These are phyloP conservation scores for Leptoteleia sp. DNA, from an alignment of 1,140 invertebrate species.

Conservation along the genomic window DNA sequence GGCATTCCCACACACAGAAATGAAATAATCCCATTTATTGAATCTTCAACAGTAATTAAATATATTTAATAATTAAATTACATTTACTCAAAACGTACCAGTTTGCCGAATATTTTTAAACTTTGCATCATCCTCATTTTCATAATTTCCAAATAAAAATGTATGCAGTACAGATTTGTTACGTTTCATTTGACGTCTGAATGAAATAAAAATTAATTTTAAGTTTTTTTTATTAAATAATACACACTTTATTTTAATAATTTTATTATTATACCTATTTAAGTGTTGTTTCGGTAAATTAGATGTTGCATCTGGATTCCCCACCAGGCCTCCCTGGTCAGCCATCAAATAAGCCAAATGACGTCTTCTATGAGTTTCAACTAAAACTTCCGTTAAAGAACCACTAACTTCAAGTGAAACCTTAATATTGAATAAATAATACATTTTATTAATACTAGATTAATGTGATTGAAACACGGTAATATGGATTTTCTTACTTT, in stretches of 20 bases:
- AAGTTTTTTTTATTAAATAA: not conserved
- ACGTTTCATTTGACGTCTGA: conserved; percentile 93
- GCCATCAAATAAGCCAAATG: conserved; percentile 98
- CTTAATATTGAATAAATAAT: no score
- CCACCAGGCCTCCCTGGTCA: conserved; percentile 95
- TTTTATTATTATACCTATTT: conserved; percentile 79
- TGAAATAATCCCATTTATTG: no score
- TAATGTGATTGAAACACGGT: no score
- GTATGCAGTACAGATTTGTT: conserved; percentile 95
- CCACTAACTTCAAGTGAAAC: conserved; percentile 83
- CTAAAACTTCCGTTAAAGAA: conserved; percentile 90
- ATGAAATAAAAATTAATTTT: conserved; percentile 61
- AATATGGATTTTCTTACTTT: conserved; percentile 83
- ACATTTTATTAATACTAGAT: no score
- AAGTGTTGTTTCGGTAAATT: conserved; percentile 96
- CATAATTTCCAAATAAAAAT: conserved; percentile 91
- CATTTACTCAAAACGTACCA: no score
- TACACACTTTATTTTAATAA: no score
- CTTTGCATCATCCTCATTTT: conserved; percentile 91
- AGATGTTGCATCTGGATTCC: conserved; percentile 92
- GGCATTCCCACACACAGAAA: no score
- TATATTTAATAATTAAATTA: no score
- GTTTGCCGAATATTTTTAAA: conserved; percentile 98
- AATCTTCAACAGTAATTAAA: no score
- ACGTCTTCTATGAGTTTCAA: conserved; percentile 94